phyloP scores from a whole-genome alignment of 92 coral and sea anemone species.

The Epizoanthus illoricatus region DNA sequence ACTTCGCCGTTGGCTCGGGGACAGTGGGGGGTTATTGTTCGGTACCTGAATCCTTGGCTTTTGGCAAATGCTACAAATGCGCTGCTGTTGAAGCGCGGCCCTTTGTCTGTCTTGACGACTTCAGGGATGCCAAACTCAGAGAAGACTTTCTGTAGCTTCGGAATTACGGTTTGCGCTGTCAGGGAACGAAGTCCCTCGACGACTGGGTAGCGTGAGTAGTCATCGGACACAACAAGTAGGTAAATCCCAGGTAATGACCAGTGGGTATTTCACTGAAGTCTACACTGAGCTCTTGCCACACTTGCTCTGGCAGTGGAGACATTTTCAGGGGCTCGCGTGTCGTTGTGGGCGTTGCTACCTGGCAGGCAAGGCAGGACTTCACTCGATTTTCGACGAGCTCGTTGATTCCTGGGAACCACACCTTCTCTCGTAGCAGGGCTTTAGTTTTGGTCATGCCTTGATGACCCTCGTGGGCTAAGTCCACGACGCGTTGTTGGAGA shows the following conservation, averaged over 20 bases:
- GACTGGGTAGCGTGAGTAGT: no score
- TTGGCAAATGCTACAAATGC: conserved; percentile 21
- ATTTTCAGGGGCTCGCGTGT: conserved; percentile 28
- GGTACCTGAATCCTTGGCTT: conserved; percentile 36
- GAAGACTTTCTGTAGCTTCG: conserved; percentile 28
- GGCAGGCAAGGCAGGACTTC: conserved; percentile 24
- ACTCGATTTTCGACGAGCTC: conserved; percentile 10
- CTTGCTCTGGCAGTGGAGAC: conserved; percentile 27
- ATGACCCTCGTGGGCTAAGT: no score
- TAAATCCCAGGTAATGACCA: no score
- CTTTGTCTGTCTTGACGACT: conserved; percentile 37
- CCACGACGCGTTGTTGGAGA: conserved; percentile 16
- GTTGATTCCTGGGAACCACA: conserved; percentile 26
- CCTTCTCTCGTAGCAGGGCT: conserved; percentile 1
- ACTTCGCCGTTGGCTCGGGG: conserved; percentile 43
- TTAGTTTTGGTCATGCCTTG: conserved; percentile 62
- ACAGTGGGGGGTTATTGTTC: conserved; percentile 42
- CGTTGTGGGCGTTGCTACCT: conserved; percentile 26
- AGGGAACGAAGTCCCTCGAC: no score
- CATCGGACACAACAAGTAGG: no score
- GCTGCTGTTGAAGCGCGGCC: conserved; percentile 39
- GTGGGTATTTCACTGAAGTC: no score
- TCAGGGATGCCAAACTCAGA: conserved; percentile 29
- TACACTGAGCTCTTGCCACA: background rate
- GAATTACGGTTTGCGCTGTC: conserved; percentile 23